Base-by-base conservation (phyloP, 2,113 vertebrate species). In the Tetrao urogallus region DNA sequence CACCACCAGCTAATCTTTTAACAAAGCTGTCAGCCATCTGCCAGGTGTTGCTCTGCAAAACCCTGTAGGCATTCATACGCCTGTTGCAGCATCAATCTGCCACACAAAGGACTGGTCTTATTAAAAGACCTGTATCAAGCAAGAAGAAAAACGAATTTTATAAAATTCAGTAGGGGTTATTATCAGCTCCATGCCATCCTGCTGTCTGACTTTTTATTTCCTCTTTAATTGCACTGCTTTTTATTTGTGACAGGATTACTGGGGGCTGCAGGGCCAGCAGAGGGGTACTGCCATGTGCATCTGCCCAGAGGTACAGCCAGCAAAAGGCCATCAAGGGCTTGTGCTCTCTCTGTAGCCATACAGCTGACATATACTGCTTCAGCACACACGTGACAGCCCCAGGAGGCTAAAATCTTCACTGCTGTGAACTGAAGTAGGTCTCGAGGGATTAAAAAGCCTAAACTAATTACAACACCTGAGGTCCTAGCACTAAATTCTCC, bases 21-120 rank as follows among this genome's bases (percentile, higher is more conserved):
- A 32, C 76, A 82, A 70, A 91, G 83, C 90, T 85, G 87, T 64
- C 84, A 88, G 82, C 86, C 82, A 91, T 92, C 86, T 93, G 97
- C 84, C 87, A 86, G 88, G 79, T 74, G 67, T 58, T 80, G 89
- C 83, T 84, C 74, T 89, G 65, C 80, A 82, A 66, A 50, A 36
- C 47, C 89, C 48, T 0, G 2, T 2, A 65, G 81, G 78, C 93
- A 86, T 65, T n/a, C 10, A 47, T 7, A 79, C 0, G 20, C 77
- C 85, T 28, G 3, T 15, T 66, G 92, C 77, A 63, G 25, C 34
- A 38, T 63, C 56, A 70, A 74, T 94, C n/a, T 56, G 56, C 72
- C 19, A 13, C 57, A n/a, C 0, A 67, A 36, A 80, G 28, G 50
- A 73, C 45, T 78, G 42, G 27, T 84, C 30, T 63, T 88, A 88